A percentile compares a stretch with the other conserved stretches of the same genome.
Conservation (phyloP, 2,888 invertebrate genomes). For the Lithophane socia region DNA sequence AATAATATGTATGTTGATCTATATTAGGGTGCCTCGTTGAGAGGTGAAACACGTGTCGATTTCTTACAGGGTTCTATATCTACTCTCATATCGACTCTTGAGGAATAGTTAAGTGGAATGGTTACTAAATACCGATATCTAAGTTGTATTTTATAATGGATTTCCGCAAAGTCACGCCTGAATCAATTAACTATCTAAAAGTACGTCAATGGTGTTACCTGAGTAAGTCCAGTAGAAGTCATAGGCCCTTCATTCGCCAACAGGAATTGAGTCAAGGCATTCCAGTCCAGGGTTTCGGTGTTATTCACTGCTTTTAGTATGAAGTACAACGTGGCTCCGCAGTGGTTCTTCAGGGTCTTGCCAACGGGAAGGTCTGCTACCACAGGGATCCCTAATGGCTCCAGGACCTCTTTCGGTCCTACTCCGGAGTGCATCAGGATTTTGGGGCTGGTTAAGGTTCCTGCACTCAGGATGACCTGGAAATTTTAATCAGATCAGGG, state of each 20-base stretch:
- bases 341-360: conserved; percentile 91
- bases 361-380: conserved; percentile 92
- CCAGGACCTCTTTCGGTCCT: conserved; percentile 90
- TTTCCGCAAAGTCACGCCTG: no score
- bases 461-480: conserved; percentile 91
- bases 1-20: no score
- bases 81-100: no score
- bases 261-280: conserved; percentile 89
- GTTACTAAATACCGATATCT: no score
- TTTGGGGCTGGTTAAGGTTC: conserved; percentile 92
- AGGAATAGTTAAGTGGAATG: no score
- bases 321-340: conserved; percentile 90
- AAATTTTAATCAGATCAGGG: conserved; percentile 5
- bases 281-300: conserved; percentile 90
- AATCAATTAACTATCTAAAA: no score
- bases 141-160: no score
- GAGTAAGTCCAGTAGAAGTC: conserved; percentile 91
- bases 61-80: no score
- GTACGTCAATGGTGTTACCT: conserved; percentile 77
- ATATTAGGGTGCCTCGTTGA: no score
- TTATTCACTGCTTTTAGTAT: conserved; percentile 84
- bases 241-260: conserved; percentile 90
- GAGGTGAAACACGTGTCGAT: no score
- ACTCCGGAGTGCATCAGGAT: conserved; percentile 92
- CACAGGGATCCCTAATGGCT: conserved; percentile 87